phyloP scores from a whole-genome alignment of 92 coral and sea anemone species.

The Phenganax stokvisi region DNA sequence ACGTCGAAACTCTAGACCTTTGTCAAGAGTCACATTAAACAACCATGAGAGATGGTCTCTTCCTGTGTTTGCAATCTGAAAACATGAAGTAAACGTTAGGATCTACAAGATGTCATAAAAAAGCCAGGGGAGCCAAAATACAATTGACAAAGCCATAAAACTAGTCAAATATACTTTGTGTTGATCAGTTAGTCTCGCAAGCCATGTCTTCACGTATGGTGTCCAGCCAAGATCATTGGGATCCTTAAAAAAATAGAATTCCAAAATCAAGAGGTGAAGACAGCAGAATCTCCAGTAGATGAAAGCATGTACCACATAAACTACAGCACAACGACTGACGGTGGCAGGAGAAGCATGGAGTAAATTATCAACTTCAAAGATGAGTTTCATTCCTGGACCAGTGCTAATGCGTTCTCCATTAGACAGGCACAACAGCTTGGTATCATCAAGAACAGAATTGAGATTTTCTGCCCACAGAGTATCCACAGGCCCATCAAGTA shows the following conservation, averaged over 20 bases:
- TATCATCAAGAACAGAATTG: constrained; percentile 87
- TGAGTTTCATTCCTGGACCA: constrained; percentile 83
- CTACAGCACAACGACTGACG: constrained; percentile 97
- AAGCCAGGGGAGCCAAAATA: not conserved
- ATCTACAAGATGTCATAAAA: not conserved
- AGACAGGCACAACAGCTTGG: constrained; percentile 89
- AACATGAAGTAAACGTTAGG: not conserved
- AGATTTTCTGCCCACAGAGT: constrained; percentile 92
- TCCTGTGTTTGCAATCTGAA: constrained; percentile 58
- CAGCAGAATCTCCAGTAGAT: not conserved
- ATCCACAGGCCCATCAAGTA: constrained; percentile 95
- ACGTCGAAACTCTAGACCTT: constrained; percentile 64
- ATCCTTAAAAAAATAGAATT: constrained; percentile 48
- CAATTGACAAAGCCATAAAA: too few species aligned
- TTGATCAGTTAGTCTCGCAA: constrained; percentile 55
- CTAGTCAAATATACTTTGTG: constrained; percentile 49
- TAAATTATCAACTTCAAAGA: constrained; percentile 85
- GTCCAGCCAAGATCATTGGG: constrained; percentile 91
- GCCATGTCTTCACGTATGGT: constrained; percentile 86
- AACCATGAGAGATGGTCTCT: constrained; percentile 56
- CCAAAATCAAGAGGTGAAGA: not conserved
- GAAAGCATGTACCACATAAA: constrained; percentile 71
- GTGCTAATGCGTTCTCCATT: constrained; percentile 87
- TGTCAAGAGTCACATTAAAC: constrained; percentile 68
- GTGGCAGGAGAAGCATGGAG: constrained; percentile 98